Evolutionary conservation across 2,113 vertebrate genomes (phyloP).

Genomic region (Eudorcas thomsonii): DNA sequence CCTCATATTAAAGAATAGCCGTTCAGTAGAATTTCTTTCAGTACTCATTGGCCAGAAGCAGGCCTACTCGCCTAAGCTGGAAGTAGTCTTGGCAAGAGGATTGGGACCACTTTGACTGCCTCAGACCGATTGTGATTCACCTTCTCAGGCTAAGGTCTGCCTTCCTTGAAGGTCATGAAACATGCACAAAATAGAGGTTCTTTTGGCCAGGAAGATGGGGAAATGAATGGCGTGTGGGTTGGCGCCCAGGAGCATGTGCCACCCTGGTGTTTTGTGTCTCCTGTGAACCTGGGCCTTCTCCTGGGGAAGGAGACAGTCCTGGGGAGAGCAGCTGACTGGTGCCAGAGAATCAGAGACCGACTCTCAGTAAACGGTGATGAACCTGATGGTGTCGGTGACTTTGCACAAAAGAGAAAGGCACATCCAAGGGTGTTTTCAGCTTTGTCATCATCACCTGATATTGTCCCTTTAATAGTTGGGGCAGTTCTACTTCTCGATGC

Average conservation of each 20-base stretch:
- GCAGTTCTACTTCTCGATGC: constrained; percentile 62
- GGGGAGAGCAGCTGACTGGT: neutral
- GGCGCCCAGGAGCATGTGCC: neutral
- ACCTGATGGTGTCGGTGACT: constrained; percentile 47
- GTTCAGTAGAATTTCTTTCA: neutral
- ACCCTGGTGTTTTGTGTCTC: neutral
- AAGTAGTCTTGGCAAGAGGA: neutral
- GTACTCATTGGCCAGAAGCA: neutral
- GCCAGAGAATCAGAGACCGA: neutral
- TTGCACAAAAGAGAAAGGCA: constrained; percentile 56
- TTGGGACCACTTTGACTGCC: neutral
- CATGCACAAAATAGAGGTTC: neutral
- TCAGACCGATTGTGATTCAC: neutral
- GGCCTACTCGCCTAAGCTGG: neutral
- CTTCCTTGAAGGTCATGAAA: neutral
- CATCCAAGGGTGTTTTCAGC: constrained; percentile 47
- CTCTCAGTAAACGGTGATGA: neutral
- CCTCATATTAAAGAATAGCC: neutral
- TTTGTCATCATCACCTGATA: constrained; percentile 67
- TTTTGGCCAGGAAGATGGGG: neutral
- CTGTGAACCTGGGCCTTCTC: neutral
- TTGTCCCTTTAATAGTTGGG: constrained; percentile 52
- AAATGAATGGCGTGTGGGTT: neutral
- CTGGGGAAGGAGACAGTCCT: neutral
- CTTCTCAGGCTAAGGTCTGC: neutral